Evolutionary conservation across 2,113 vertebrate genomes (phyloP).

Genomic region (Patagioenas fasciata): DNA sequence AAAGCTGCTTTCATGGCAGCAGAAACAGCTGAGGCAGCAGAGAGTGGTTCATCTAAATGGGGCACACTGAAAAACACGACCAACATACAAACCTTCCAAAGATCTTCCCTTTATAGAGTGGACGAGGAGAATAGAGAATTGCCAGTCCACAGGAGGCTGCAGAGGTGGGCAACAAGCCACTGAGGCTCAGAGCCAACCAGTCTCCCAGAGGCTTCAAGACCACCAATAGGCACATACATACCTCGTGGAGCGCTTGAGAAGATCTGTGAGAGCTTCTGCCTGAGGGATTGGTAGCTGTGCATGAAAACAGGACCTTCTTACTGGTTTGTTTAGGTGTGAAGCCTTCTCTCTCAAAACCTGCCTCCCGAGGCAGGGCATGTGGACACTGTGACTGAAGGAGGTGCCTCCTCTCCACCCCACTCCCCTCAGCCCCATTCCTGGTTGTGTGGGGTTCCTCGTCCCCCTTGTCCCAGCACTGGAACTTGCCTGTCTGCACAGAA

Average conservation of each 20-base stretch:
- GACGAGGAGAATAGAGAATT: neutral
- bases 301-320: neutral
- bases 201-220: neutral
- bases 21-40: neutral
- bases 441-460: neutral
- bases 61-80: neutral
- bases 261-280: neutral
- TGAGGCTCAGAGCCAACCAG: neutral
- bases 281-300: neutral
- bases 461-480: neutral
- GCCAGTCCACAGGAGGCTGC: neutral
- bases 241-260: neutral
- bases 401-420: rapidly evolving
- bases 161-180: neutral
- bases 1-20: neutral
- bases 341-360: neutral
- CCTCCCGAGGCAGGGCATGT: neutral
- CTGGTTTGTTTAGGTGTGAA: rapidly evolving
- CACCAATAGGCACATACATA: neutral
- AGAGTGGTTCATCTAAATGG: neutral
- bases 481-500: neutral
- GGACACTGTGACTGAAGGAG: rapidly evolving
- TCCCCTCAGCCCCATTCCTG: neutral
- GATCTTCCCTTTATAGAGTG: neutral
- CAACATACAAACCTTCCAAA: neutral